Percentiles rank a stretch among this genome's conserved stretches.
Evolutionary conservation across 2,797 vertebrate species (phyloP).

Genomic region (Odontamblyopus rebecca): DNA sequence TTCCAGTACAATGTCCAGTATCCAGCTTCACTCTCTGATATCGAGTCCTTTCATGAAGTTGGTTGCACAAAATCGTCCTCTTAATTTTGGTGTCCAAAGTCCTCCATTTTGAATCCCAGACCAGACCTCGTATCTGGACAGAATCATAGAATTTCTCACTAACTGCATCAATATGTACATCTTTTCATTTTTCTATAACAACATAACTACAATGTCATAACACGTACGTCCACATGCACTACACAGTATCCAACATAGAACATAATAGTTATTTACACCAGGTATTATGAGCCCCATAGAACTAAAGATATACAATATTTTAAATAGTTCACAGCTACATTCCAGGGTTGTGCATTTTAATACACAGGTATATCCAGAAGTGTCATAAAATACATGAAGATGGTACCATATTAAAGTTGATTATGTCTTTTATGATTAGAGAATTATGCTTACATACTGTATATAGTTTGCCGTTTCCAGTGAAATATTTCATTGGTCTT

Average conservation of each 20-base stretch:
- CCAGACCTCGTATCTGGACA: slow-evolving; percentile 62
- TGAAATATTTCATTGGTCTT: slow-evolving; percentile 38
- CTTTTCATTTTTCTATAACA: slow-evolving; percentile 81
- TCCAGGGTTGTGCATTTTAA: slow-evolving; percentile 53
- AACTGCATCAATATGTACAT: slow-evolving; percentile 81
- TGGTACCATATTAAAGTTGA: slow-evolving; percentile 33
- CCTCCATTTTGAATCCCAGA: slow-evolving; percentile 32
- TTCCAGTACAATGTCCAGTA: slow-evolving; percentile 26
- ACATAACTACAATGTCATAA: slow-evolving; percentile 71
- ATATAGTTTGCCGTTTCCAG: slow-evolving; percentile 31
- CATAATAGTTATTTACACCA: slow-evolving; percentile 70
- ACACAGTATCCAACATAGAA: slow-evolving; percentile 68
- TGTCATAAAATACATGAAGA: slow-evolving; percentile 15
- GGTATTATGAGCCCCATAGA: slow-evolving; percentile 7
- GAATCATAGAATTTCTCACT: slow-evolving; percentile 71
- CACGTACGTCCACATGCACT: slow-evolving; percentile 87
- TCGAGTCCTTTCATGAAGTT: slow-evolving; percentile 18
- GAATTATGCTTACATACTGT: slow-evolving; percentile 25
- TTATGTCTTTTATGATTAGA: slow-evolving; percentile 39
- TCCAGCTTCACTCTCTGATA: slow-evolving; percentile 32
- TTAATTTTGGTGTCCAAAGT: slow-evolving; percentile 32
- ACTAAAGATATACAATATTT: slow-evolving; percentile 22
- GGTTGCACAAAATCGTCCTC: slow-evolving; percentile 37
- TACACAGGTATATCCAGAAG: slow-evolving; percentile 3
- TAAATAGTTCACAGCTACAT: slow-evolving; percentile 78